Evolutionary conservation across 2,113 vertebrate genomes (phyloP).

Genomic region (Syrmaticus mikado): DNA sequence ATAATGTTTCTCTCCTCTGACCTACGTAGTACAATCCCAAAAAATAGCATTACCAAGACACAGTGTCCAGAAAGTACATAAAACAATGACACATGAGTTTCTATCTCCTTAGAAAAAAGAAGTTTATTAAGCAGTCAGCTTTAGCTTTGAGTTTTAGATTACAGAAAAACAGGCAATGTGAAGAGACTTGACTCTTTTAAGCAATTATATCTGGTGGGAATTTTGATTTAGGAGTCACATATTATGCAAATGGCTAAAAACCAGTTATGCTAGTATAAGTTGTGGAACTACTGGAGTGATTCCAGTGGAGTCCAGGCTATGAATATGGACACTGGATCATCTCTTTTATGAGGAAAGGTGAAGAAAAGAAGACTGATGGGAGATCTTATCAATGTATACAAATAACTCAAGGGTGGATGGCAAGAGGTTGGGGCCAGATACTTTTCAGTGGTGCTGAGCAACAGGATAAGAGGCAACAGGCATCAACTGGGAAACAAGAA

Average conservation of each 20-base stretch:
- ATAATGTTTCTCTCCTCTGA: neutral
- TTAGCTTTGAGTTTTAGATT: neutral
- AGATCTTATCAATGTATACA: neutral
- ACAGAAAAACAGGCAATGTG: neutral
- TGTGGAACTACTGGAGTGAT: neutral
- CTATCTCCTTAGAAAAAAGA: neutral
- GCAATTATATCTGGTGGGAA: neutral
- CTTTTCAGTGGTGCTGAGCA: neutral
- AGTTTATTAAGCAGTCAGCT: neutral
- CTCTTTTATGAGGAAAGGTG: neutral
- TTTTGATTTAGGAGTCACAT: neutral
- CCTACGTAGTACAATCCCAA: neutral
- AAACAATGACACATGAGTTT: neutral
- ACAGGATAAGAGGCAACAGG: neutral
- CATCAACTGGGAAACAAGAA: neutral
- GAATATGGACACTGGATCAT: neutral
- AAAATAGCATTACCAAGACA: neutral
- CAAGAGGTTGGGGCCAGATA: neutral
- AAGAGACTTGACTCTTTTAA: neutral
- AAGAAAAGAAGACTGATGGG: neutral
- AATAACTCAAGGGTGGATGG: neutral
- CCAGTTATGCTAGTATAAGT: neutral
- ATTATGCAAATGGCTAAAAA: neutral
- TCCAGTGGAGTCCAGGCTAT: neutral
- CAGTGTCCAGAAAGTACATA: neutral